These are phyloP conservation scores for Marmota flaviventris DNA, from an alignment of 2,113 vertebrate genomes.

Conservation along the genomic window DNA sequence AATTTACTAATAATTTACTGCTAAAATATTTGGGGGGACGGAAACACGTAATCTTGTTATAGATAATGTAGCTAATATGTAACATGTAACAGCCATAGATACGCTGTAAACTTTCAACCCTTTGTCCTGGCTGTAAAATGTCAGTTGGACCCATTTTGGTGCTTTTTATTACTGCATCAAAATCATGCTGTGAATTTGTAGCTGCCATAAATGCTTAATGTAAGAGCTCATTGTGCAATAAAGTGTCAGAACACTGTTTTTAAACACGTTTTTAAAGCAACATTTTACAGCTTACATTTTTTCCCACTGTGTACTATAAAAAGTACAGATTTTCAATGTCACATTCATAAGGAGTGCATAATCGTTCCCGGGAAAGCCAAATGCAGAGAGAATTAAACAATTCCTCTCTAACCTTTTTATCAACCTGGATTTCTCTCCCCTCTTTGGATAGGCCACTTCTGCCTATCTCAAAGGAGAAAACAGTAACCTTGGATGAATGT, in stretches of 20 bases:
- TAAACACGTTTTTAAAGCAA: slow-evolving; percentile 86
- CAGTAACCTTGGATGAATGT: not conserved
- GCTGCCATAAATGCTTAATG: slow-evolving; percentile 87
- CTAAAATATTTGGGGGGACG: slow-evolving; percentile 62
- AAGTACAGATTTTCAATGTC: slow-evolving; percentile 85
- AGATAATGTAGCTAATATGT: slow-evolving; percentile 81
- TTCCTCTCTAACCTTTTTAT: slow-evolving; percentile 60
- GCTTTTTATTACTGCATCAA: slow-evolving; percentile 84
- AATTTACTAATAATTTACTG: slow-evolving; percentile 79
- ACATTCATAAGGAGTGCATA: slow-evolving; percentile 82
- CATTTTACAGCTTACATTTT: slow-evolving; percentile 83
- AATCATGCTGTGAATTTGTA: slow-evolving; percentile 86
- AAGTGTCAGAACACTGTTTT: slow-evolving; percentile 86
- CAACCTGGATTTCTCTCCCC: slow-evolving; percentile 57
- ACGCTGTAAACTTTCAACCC: slow-evolving; percentile 83
- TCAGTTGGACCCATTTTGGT: slow-evolving; percentile 82
- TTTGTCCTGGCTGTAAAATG: slow-evolving; percentile 87
- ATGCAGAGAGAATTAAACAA: slow-evolving; percentile 67
- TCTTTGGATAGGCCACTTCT: not conserved
- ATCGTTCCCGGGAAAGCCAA: slow-evolving; percentile 79
- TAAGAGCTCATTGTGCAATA: slow-evolving; percentile 85
- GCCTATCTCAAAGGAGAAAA: slow-evolving; percentile 62
- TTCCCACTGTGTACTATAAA: slow-evolving; percentile 82
- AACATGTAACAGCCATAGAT: slow-evolving; percentile 75
- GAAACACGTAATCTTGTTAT: slow-evolving; percentile 66